Evolutionary conservation across 2,113 vertebrate species (phyloP), one percentile per base, ranked within the genome.

Genomic region (Oceanodroma tethys): DNA sequence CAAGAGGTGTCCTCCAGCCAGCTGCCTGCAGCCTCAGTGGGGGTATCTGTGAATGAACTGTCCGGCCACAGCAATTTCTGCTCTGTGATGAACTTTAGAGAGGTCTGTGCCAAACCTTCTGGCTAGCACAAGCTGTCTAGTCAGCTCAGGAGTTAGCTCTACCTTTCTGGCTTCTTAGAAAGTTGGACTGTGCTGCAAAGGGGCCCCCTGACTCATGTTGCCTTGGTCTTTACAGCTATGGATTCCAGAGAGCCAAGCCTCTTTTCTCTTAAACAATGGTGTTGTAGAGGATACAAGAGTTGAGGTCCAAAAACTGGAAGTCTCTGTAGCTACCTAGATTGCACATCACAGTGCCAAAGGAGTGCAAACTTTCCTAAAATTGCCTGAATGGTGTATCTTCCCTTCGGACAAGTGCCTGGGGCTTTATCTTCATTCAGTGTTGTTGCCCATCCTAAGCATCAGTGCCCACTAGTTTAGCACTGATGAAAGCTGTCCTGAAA

Each of bases 1-100:
- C 90, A 94, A 78, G 80, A 90, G 67, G 85, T 38, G 48, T 76
- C 92, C 65, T 94, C 67, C 74, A 94, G 95, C 66, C 66, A 93
- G 73, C 62, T 75, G 86, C 87, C 81, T 80, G 58, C 67, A 94
- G 92, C 67, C 86, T 90, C n/a, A 10, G 0, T 9, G 40, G 26
- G 50, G 74, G 20, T 94, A 90, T 94, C 74, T 83, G 42, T 86
- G 86, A 86, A 90, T 25, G 13, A 93, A 84, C 82, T 86, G 92
- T 72, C 78, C 12, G 4, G 92, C 66, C 85, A 88, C 55, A 90
- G 92, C 53, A 93, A 38, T 26, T 93, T 56, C 66, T 56, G 45
- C 55, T 94, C 56, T 81, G 45, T 90, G 92, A 96, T 74, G 82
- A 96, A 91, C 63, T 89, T 94, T 2, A 74, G 59, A 78, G 91